Percentiles rank a stretch among this genome's conserved stretches.
phyloP scores from a whole-genome alignment of 2,113 vertebrate genomes.

The Ammodytes marinus region DNA sequence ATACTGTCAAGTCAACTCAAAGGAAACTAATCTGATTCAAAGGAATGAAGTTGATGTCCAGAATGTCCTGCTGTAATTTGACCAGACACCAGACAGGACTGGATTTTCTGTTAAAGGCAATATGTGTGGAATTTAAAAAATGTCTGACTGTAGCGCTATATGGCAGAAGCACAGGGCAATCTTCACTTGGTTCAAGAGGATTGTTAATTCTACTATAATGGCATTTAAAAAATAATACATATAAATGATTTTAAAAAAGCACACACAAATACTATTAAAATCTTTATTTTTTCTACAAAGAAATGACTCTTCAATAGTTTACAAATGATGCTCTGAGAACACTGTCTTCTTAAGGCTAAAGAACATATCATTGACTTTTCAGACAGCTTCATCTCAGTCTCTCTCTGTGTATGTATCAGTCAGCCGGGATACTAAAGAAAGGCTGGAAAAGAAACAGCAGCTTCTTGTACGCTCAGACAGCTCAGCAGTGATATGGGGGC shows the following conservation, averaged over 20 bases:
- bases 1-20: too few species aligned
- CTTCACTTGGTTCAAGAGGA: background rate
- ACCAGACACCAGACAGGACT: background rate
- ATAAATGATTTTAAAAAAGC: background rate
- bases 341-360: background rate
- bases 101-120: background rate
- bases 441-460: conserved; percentile 16
- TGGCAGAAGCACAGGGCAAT: background rate
- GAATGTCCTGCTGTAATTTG: background rate
- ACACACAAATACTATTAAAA: conserved; percentile 53
- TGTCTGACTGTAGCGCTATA: background rate
- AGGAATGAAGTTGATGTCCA: background rate
- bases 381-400: background rate
- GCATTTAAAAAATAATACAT: background rate
- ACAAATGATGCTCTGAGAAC: conserved; percentile 40
- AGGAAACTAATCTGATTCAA: background rate
- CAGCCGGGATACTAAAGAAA: conserved; percentile 15
- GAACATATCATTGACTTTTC: background rate
- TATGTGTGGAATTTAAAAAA: background rate
- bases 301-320: conserved; percentile 46
- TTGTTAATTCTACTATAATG: too few species aligned
- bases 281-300: conserved; percentile 74
- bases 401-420: background rate
- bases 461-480: conserved; percentile 9
- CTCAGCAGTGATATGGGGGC: conserved; percentile 29